phyloP scores from a whole-genome alignment of 2,888 invertebrate genomes.

The Agrilus mali region DNA sequence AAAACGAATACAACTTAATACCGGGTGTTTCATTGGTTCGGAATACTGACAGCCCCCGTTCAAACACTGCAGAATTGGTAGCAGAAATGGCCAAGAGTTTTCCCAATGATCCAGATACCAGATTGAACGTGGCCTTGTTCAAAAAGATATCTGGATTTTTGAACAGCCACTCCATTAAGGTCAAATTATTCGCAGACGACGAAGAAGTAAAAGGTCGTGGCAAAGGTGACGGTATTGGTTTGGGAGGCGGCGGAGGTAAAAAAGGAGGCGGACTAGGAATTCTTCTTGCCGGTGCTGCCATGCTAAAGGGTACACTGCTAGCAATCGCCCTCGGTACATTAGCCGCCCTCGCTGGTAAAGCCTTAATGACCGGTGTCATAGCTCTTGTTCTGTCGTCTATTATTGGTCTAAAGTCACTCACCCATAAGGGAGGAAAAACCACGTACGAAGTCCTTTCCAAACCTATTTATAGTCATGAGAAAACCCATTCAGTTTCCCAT shows the following conservation, averaged over 20 bases:
- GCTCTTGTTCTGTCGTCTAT: slow-evolving; percentile 58
- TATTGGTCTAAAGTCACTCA: slow-evolving; percentile 53
- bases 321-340: slow-evolving; percentile 58
- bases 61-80: slow-evolving; percentile 49
- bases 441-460: slow-evolving; percentile 69
- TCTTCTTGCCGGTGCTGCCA: slow-evolving; percentile 34
- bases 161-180: slow-evolving; percentile 55
- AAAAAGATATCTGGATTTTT: slow-evolving; percentile 53
- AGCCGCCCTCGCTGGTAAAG: slow-evolving; percentile 62
- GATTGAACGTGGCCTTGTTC: slow-evolving; percentile 56
- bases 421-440: slow-evolving; percentile 50
- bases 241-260: slow-evolving; percentile 23
- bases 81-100: slow-evolving; percentile 57
- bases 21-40: slow-evolving; percentile 59
- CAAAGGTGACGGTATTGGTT: slow-evolving; percentile 38
- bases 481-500: slow-evolving; percentile 36
- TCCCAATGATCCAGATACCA: slow-evolving; percentile 58
- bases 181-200: slow-evolving; percentile 51
- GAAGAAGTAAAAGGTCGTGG: slow-evolving; percentile 41
- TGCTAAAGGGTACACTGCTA: slow-evolving; percentile 53
- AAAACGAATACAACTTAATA: slow-evolving; percentile 48
- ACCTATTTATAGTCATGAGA: slow-evolving; percentile 53
- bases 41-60: slow-evolving; percentile 33
- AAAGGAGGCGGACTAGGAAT: slow-evolving; percentile 29
- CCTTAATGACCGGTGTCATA: slow-evolving; percentile 61